Conservation (phyloP, 2,797 vertebrate species). For the Thunnus albacares region DNA sequence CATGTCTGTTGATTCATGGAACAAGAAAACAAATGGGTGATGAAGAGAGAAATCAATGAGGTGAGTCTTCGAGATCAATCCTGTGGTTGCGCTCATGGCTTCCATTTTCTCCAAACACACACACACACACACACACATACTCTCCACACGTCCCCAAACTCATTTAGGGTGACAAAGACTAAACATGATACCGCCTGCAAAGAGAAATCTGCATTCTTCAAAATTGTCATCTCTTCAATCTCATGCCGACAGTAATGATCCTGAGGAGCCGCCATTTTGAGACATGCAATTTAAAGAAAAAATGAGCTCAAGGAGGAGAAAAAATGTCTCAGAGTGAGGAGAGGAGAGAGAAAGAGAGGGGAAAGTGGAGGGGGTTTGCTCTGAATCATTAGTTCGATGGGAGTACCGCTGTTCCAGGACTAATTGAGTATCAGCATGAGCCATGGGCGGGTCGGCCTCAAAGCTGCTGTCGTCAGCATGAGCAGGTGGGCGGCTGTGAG, state of each 20-base stretch:
- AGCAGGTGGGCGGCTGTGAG: constrained; percentile 60
- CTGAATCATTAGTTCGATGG: constrained; percentile 78
- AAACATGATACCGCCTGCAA: constrained; percentile 69
- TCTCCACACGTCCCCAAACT: constrained; percentile 49
- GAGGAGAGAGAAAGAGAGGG: constrained; percentile 10
- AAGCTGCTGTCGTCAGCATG: constrained; percentile 75
- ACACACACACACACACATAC: constrained; percentile 30
- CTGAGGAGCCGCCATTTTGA: constrained; percentile 68
- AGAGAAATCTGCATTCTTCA: constrained; percentile 72
- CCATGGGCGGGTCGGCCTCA: constrained; percentile 62
- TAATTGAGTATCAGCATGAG: constrained; percentile 84
- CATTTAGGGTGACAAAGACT: constrained; percentile 76
- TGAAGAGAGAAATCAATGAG: constrained; percentile 72
- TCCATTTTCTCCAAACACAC: constrained; percentile 46
- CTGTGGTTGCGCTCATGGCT: constrained; percentile 47
- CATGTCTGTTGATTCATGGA: constrained; percentile 57
- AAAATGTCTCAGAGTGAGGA: constrained; percentile 42
- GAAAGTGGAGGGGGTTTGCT: constrained; percentile 45
- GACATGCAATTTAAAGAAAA: constrained; percentile 75
- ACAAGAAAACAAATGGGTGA: constrained; percentile 68
- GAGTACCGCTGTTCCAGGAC: constrained; percentile 76
- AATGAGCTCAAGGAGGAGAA: constrained; percentile 53
- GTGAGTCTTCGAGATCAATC: constrained; percentile 68
- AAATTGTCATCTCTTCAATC: constrained; percentile 79
- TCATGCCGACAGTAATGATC: constrained; percentile 75